Percentiles rank a stretch among this genome's conserved stretches.
phyloP scores from a whole-genome alignment of 2,113 vertebrate species.

The Alligator mississippiensis region DNA sequence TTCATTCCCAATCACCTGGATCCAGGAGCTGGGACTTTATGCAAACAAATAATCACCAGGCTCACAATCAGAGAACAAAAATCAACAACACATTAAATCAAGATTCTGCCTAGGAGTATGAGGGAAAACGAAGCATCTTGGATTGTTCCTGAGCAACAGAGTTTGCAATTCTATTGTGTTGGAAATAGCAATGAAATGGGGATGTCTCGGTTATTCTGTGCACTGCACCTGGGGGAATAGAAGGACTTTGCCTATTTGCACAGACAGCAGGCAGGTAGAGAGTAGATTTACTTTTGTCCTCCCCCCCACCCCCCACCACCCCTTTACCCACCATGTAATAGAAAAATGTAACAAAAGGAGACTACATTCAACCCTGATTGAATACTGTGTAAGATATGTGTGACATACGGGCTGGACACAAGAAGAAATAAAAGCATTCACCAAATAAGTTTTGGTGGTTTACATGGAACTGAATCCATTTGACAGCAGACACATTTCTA shows the following conservation, averaged over 20 bases:
- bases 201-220: background rate
- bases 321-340: background rate
- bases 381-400: background rate
- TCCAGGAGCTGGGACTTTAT: background rate
- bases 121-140: background rate
- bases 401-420: background rate
- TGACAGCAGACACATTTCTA: conserved; percentile 22
- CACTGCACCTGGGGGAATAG: background rate
- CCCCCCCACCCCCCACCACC: too few relatives aligned
- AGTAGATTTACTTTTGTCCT: background rate
- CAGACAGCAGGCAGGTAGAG: background rate
- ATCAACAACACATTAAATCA: background rate
- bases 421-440: background rate
- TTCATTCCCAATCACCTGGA: conserved; percentile 50
- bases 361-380: background rate
- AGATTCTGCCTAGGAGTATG: background rate
- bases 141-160: background rate
- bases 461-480: conserved; percentile 48
- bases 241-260: background rate
- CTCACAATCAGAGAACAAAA: conserved; percentile 38
- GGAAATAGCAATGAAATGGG: too few relatives aligned
- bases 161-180: background rate
- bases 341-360: conserved; percentile 17
- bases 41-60: conserved; percentile 33
- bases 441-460: conserved; percentile 31